Percentiles rank a stretch among this genome's conserved stretches.
Evolutionary conservation across 1,140 invertebrate species (phyloP).

Genomic region (Aphelenchoides avenae): DNA sequence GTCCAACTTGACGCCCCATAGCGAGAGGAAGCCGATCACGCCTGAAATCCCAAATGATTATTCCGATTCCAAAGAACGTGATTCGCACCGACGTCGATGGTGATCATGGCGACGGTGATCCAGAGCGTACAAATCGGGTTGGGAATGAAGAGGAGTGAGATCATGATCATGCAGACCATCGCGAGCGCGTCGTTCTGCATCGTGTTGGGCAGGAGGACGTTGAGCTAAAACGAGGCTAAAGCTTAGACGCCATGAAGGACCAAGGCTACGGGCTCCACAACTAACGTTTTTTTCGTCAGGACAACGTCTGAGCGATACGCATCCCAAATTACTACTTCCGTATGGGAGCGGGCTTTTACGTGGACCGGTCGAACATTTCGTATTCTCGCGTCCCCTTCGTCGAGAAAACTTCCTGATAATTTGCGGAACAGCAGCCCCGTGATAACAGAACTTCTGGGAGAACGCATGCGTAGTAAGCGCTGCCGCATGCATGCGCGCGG

Average conservation of each 20-base stretch:
- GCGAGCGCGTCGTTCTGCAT: constrained; percentile 80
- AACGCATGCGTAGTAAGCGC: too few relatives aligned
- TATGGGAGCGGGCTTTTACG: too few relatives aligned
- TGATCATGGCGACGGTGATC: constrained; percentile 90
- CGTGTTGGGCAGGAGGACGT: constrained; percentile 82
- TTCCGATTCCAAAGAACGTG: not conserved
- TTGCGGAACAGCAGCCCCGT: too few relatives aligned
- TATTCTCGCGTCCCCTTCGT: too few relatives aligned
- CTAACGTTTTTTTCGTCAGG: too few relatives aligned
- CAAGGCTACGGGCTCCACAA: not conserved
- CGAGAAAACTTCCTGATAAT: too few relatives aligned
- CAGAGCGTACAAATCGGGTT: constrained; percentile 85
- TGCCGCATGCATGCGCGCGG: too few relatives aligned
- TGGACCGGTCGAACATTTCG: too few relatives aligned
- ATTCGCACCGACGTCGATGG: constrained; percentile 74
- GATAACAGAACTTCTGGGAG: too few relatives aligned
- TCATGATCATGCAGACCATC: constrained; percentile 85
- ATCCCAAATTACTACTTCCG: too few relatives aligned
- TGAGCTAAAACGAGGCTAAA: constrained; percentile 68
- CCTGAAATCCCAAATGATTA: constrained; percentile 61
- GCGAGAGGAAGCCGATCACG: constrained; percentile 88
- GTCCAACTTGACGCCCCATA: constrained; percentile 75
- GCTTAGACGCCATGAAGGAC: not conserved
- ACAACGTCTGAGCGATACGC: too few relatives aligned
- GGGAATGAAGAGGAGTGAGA: constrained; percentile 92